Evolutionary conservation across 2,888 invertebrate genomes (phyloP).

Genomic region (Hydroisotoma schaefferi): DNA sequence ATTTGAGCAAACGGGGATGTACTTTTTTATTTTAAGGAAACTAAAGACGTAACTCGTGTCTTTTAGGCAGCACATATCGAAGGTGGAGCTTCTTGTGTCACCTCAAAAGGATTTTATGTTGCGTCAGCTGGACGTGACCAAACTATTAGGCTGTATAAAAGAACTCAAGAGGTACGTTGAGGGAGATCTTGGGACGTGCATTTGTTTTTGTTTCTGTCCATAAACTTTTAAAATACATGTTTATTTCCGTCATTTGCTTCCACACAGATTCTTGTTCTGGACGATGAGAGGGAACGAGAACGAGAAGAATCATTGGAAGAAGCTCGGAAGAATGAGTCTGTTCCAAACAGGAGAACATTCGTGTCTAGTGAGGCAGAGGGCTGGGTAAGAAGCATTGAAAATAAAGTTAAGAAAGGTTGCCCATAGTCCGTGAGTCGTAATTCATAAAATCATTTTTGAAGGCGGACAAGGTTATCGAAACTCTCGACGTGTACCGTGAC

Average conservation of each 20-base stretch:
- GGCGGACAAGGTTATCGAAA: constrained; percentile 90
- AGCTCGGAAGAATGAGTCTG: constrained; percentile 64
- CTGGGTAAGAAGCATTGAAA: too few relatives aligned
- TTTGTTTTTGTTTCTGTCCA: constrained; percentile 4
- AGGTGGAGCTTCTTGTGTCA: constrained; percentile 46
- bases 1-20: neutral
- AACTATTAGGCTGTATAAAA: constrained; percentile 59
- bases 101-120: constrained; percentile 67
- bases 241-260: constrained; percentile 57
- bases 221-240: neutral
- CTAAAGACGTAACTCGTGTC: neutral
- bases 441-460: constrained; percentile 50
- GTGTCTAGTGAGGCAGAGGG: constrained; percentile 84
- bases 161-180: constrained; percentile 54
- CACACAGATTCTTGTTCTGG: constrained; percentile 78
- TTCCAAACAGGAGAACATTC: constrained; percentile 63
- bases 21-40: neutral
- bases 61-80: constrained; percentile 41
- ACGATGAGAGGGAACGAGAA: constrained; percentile 83
- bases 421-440: too few relatives aligned
- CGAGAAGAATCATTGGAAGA: constrained; percentile 64
- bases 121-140: constrained; percentile 58
- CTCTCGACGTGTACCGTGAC: constrained; percentile 70
- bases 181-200: neutral
- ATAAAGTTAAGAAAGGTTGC: too few relatives aligned